phyloP scores from a whole-genome alignment of 2,113 vertebrate species.

The Urocitellus parryii region DNA sequence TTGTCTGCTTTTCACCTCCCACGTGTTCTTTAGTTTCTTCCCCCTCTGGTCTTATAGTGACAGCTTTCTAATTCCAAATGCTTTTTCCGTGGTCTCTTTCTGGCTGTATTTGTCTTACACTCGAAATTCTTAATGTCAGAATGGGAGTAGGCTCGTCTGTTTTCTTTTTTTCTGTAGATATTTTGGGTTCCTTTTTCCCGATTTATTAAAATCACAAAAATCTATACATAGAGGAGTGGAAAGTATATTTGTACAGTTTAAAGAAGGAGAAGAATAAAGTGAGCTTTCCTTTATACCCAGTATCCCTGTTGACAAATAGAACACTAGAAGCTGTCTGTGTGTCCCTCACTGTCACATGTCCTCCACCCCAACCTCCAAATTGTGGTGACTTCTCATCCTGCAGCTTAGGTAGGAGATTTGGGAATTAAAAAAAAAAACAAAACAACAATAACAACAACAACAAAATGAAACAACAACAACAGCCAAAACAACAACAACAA shows the following conservation, averaged over 20 bases:
- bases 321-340: background rate
- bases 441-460: background rate
- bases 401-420: constrained; percentile 15
- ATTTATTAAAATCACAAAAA: constrained; percentile 35
- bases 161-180: constrained; percentile 41
- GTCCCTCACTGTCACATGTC: background rate
- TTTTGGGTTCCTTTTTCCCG: constrained; percentile 6
- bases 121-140: constrained; percentile 29
- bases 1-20: constrained; percentile 65
- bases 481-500: background rate
- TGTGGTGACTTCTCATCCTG: background rate
- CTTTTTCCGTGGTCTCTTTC: constrained; percentile 36
- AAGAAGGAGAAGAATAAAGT: constrained; percentile 4
- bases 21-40: background rate
- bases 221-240: background rate
- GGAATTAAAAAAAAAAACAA: background rate
- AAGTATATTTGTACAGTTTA: constrained; percentile 3
- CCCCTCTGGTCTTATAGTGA: constrained; percentile 53
- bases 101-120: constrained; percentile 1
- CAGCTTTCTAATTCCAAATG: constrained; percentile 55
- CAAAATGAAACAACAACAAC: background rate
- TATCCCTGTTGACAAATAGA: background rate
- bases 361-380: background rate
- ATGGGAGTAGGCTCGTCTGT: constrained; percentile 28
- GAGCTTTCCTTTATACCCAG: background rate